Conservation (phyloP, 2,797 vertebrate genomes). For the Eulemur coronatus region DNA sequence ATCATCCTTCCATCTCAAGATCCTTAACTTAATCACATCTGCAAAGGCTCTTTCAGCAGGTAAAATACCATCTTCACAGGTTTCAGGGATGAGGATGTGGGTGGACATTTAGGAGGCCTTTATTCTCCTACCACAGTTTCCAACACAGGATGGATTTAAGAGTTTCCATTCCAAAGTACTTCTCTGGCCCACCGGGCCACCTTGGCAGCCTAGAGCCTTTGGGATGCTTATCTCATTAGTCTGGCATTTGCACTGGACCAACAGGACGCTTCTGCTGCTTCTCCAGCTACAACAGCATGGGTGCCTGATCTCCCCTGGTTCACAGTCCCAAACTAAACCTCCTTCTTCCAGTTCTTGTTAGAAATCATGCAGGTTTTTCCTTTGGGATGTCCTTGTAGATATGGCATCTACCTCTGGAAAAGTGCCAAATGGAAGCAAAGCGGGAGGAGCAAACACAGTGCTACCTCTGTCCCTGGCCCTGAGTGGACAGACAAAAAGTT, state of each 20-base stretch:
- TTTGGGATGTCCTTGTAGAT: background rate
- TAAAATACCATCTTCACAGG: background rate
- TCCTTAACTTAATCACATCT: background rate
- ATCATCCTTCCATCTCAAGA: background rate
- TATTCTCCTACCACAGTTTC: too few species aligned
- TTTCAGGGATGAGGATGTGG: background rate
- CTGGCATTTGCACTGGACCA: background rate
- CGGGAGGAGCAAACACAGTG: background rate
- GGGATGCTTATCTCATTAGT: background rate
- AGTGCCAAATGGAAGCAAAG: background rate
- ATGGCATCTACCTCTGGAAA: background rate
- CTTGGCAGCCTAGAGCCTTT: too few species aligned
- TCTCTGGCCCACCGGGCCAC: background rate
- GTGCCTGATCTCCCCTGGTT: background rate
- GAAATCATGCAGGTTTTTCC: background rate
- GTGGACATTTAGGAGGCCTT: background rate
- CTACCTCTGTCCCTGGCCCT: background rate
- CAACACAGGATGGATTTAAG: background rate
- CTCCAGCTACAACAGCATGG: background rate
- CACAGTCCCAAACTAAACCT: background rate
- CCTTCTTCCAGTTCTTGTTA: background rate
- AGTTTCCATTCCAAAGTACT: background rate
- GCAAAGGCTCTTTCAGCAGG: background rate
- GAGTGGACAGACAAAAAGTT: background rate
- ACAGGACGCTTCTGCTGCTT: background rate